These are phyloP conservation scores for Antheraea yamamai DNA, from an alignment of 2,888 invertebrate species.

Conservation along the genomic window DNA sequence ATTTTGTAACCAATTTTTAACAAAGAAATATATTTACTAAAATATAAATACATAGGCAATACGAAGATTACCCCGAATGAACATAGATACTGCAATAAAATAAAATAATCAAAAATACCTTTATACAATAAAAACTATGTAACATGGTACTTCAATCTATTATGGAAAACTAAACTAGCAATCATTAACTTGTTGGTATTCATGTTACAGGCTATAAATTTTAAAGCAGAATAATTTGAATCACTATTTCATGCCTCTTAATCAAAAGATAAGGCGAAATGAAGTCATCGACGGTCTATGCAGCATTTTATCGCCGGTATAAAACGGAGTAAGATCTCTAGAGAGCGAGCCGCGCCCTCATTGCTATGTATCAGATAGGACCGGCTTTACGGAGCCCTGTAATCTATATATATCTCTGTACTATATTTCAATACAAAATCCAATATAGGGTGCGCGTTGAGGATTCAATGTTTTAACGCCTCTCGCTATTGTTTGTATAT, in stretches of 20 bases:
- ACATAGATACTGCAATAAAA: neutral
- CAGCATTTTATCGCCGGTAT: constrained; percentile 43
- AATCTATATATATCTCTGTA: constrained; percentile 19
- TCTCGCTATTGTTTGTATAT: neutral
- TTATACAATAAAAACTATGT: neutral
- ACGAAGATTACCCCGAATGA: no score
- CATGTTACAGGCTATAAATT: neutral
- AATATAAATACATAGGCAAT: no score
- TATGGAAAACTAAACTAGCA: neutral
- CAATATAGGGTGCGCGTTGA: constrained; percentile 32
- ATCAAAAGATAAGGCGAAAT: neutral
- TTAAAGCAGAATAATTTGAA: neutral
- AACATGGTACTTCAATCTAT: neutral
- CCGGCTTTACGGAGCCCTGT: constrained; percentile 31
- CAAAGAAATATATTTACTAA: no score
- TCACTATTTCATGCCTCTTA: neutral
- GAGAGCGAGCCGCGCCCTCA: constrained; percentile 34
- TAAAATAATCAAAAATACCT: neutral
- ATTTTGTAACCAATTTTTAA: no score
- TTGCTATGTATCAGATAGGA: constrained; percentile 43
- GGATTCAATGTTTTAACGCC: constrained; percentile 32
- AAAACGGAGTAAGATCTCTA: constrained; percentile 44
- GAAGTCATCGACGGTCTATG: constrained; percentile 11
- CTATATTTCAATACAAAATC: constrained; percentile 23
- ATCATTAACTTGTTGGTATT: neutral